A percentile compares a stretch with the other conserved stretches of the same genome.
Conservation (phyloP, 2,113 vertebrate genomes). For the Microtus montanus region DNA sequence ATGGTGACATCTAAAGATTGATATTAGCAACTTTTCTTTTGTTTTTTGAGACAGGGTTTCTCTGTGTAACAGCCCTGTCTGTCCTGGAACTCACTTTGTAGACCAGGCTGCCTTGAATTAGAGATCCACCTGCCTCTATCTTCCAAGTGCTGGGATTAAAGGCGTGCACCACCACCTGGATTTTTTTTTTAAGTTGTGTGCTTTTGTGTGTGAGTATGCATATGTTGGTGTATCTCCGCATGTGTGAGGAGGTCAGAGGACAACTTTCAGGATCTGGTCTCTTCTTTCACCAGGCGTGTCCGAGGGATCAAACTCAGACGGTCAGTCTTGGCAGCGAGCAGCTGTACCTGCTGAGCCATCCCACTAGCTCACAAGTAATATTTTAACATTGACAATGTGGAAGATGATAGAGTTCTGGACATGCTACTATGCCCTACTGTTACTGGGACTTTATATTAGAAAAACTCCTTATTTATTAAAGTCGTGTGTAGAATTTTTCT, state of each 20-base stretch:
- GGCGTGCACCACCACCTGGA: neutral
- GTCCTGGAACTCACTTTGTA: neutral
- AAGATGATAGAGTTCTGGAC: neutral
- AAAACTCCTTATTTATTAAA: slow-evolving; percentile 21
- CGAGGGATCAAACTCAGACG: neutral
- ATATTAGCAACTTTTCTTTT: neutral
- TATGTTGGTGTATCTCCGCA: neutral
- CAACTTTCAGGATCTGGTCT: neutral
- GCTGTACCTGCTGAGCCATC: neutral
- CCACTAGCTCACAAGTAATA: neutral
- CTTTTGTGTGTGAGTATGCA: neutral
- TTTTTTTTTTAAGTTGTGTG: neutral
- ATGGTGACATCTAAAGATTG: slow-evolving; percentile 19
- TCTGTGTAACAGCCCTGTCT: neutral
- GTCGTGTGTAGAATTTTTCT: neutral
- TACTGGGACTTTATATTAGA: neutral
- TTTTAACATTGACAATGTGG: neutral
- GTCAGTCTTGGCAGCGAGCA: neutral
- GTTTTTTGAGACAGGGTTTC: neutral
- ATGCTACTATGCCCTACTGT: neutral
- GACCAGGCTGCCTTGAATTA: neutral
- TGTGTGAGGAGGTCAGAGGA: neutral
- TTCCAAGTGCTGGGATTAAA: neutral
- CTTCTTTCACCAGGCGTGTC: neutral
- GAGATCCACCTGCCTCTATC: neutral